Percentiles rank a stretch among this genome's conserved stretches.
phyloP scores from a whole-genome alignment of 2,113 vertebrate genomes.

The Suncus etruscus region DNA sequence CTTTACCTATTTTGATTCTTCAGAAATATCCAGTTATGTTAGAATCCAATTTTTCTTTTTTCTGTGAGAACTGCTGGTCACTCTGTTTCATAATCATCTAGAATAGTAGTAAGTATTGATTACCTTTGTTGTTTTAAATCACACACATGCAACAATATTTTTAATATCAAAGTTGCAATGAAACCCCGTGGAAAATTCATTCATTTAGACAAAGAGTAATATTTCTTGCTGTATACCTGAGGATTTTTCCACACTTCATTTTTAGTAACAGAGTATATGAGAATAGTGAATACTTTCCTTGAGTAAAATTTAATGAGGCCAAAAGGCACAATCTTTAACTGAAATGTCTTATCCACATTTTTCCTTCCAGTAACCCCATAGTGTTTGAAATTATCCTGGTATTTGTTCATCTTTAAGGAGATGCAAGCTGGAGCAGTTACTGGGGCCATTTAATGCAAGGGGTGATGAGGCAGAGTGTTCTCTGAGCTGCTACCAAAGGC shows the following conservation, averaged over 20 bases:
- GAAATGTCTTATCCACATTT: neutral
- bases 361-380: too few species aligned
- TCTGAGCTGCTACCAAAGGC: neutral
- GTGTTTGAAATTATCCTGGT: neutral
- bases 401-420: neutral
- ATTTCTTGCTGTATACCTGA: slow-evolving; percentile 72
- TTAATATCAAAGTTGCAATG: neutral
- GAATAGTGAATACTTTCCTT: neutral
- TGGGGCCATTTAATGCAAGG: neutral
- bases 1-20: neutral
- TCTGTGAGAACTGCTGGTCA: slow-evolving; percentile 22
- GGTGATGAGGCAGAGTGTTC: slow-evolving; percentile 50
- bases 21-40: slow-evolving; percentile 31
- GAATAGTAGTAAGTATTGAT: slow-evolving; percentile 31
- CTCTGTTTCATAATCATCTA: slow-evolving; percentile 25
- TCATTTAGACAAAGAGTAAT: neutral
- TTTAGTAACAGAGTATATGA: neutral
- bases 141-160: neutral
- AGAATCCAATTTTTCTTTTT: slow-evolving; percentile 42
- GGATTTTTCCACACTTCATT: slow-evolving; percentile 61
- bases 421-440: neutral
- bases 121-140: slow-evolving; percentile 36
- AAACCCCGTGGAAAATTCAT: neutral
- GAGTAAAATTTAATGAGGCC: neutral
- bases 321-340: neutral